Evolutionary conservation across 2,797 vertebrate genomes (phyloP).

Genomic region (Cyprinella venusta): DNA sequence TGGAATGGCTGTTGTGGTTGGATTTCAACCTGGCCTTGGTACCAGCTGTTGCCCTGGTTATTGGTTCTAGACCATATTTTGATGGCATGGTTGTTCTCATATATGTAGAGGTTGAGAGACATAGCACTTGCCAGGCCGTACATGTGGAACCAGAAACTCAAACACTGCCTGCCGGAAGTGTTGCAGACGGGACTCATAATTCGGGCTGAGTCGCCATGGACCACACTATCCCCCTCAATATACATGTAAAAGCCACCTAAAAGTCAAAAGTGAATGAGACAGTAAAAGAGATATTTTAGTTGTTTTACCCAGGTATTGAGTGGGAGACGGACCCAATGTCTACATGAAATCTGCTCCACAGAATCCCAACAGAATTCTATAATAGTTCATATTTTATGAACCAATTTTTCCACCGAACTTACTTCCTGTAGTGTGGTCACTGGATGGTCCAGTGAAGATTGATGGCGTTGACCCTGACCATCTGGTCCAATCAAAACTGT

Average conservation of each 20-base stretch:
- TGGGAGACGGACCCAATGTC: neutral
- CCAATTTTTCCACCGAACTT: constrained; percentile 44
- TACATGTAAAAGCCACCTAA: constrained; percentile 80
- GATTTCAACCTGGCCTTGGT: constrained; percentile 68
- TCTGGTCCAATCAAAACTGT: constrained; percentile 79
- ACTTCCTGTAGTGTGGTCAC: constrained; percentile 85
- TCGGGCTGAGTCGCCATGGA: constrained; percentile 73
- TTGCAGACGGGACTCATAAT: constrained; percentile 77
- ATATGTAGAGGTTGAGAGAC: constrained; percentile 74
- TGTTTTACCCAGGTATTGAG: neutral
- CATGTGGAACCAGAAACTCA: constrained; percentile 87
- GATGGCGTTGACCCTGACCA: constrained; percentile 78
- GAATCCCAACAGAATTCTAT: neutral
- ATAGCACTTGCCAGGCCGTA: constrained; percentile 74
- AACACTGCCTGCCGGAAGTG: constrained; percentile 72
- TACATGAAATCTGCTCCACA: neutral
- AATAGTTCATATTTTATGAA: neutral
- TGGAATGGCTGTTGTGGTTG: constrained; percentile 62
- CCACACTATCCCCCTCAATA: constrained; percentile 69
- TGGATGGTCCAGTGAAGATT: constrained; percentile 75
- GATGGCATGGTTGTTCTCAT: constrained; percentile 36
- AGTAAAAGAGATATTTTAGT: neutral
- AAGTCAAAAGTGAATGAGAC: neutral
- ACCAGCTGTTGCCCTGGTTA: constrained; percentile 76
- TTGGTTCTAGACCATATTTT: constrained; percentile 74